phyloP scores from a whole-genome alignment of 2,888 invertebrate species.

The Poecilobothrus nobilitatus region DNA sequence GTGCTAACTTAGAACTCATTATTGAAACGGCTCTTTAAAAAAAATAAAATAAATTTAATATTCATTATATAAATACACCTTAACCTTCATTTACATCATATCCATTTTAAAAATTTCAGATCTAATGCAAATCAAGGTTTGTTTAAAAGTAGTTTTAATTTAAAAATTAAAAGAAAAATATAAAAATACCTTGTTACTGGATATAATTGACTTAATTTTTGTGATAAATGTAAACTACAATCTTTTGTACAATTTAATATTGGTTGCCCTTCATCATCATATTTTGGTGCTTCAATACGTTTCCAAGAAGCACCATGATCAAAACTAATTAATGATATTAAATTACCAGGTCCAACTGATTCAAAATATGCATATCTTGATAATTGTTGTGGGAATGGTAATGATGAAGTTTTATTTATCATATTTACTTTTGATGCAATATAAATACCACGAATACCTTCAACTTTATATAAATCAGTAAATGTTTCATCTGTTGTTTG shows the following conservation, averaged over 20 bases:
- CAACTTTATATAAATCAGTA: conserved; percentile 79
- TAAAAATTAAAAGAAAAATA: not conserved
- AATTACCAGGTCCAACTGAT: conserved; percentile 61
- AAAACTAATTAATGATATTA: conserved; percentile 72
- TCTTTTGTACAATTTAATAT: conserved; percentile 57
- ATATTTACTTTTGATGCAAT: conserved; percentile 70
- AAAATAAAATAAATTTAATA: not conserved
- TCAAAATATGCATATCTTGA: conserved; percentile 18
- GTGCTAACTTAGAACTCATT: conserved; percentile 76
- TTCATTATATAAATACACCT: not conserved
- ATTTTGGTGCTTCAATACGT: conserved; percentile 59
- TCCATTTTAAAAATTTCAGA: too few species aligned
- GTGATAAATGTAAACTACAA: conserved; percentile 80
- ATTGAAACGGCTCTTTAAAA: conserved; percentile 64
- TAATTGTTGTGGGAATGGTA: conserved; percentile 32
- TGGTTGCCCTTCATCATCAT: conserved; percentile 59
- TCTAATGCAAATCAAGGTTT: not conserved
- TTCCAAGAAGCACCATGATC: conserved; percentile 83
- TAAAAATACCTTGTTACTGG: conserved; percentile 53
- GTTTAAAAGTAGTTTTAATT: not conserved
- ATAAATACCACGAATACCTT: conserved; percentile 79
- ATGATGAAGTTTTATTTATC: conserved; percentile 26
- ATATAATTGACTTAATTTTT: conserved; percentile 74
- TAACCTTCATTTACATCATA: not conserved
- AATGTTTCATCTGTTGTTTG: conserved; percentile 72